Evolutionary conservation across 2,888 invertebrate genomes (phyloP), one percentile per base, ranked within the genome.

Genomic region (Panzeria rudis): DNA sequence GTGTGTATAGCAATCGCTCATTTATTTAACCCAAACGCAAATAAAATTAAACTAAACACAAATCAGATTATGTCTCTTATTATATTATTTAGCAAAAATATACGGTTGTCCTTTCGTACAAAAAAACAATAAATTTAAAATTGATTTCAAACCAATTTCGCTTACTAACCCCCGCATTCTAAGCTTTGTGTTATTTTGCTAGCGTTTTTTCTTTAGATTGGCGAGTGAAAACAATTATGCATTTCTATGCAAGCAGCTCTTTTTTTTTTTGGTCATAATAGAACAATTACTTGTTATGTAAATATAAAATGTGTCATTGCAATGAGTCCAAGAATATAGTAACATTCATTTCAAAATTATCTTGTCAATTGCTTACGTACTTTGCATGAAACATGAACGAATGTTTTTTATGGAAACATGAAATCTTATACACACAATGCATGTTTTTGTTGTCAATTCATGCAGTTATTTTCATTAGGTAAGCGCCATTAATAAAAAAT

Each of bases 371-470:
- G 54, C 20, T 52, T 35, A 1, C 23, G 17, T 11, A 5, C 20
- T 23, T 38, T 56, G 32, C 23, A 13, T 23, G 54, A 41, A 17
- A 54, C 13, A 23, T 15, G 20, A 56, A n/a, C 17, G 23, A 25
- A 9, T 54, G 23, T 52, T 38, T 54, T 25, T 41, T 41, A 17
- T 38, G 25, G n/a, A 17, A 25, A 71, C 54, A 71, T 71, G 54
- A 71, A 38, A 54, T 41, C 15, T 38, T 23, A 23, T 23, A 52
- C 44, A 25, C n/a, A 38, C 41, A 23, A 20, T 66, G 32, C 15
- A 41, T 76, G 64, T 64, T 75, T 54, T 54, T 66, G 29, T 66
- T 76, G 64, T 75, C 52, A 64, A 41, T 25, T 29, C 3, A 38
- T 17, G 3, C 2, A 44, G 13, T 41, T 29, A 17, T n/a, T 7